phyloP scores from a whole-genome alignment of 2,113 vertebrate species.

The Semicossyphus pulcher region DNA sequence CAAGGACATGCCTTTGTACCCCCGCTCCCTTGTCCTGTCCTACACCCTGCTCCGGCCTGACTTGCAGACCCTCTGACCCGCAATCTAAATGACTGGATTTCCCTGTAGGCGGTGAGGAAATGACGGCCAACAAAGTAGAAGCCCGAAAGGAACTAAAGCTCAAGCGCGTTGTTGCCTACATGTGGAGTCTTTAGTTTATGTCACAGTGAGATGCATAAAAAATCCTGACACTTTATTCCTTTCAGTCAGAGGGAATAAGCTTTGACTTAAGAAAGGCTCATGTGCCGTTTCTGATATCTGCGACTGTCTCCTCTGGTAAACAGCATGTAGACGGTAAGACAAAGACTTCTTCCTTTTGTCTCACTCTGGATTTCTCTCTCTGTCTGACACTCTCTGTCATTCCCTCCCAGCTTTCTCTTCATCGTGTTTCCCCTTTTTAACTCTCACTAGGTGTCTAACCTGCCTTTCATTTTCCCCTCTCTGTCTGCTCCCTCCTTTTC shows the following conservation, averaged over 20 bases:
- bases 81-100: slow-evolving; percentile 48
- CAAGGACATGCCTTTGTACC: slow-evolving; percentile 79
- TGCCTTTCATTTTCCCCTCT: slow-evolving; percentile 64
- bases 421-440: slow-evolving; percentile 56
- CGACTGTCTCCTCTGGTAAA: slow-evolving; percentile 60
- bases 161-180: slow-evolving; percentile 9
- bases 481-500: slow-evolving; percentile 54
- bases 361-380: slow-evolving; percentile 43
- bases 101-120: slow-evolving; percentile 36
- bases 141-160: slow-evolving; percentile 37
- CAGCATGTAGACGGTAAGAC: slow-evolving; percentile 60
- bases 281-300: slow-evolving; percentile 51
- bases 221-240: slow-evolving; percentile 56
- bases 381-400: slow-evolving; percentile 59
- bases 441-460: slow-evolving; percentile 70
- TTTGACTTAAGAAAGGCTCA: slow-evolving; percentile 51
- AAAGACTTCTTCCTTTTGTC: slow-evolving; percentile 61
- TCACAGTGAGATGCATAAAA: slow-evolving; percentile 38
- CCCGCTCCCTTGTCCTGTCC: slow-evolving; percentile 51
- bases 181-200: slow-evolving; percentile 51
- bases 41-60: slow-evolving; percentile 46
- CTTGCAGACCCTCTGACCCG: slow-evolving; percentile 40
- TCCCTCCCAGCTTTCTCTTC: slow-evolving; percentile 47
- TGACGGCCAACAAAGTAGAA: slow-evolving; percentile 32
- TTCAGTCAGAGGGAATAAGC: slow-evolving; percentile 49